phyloP scores from a whole-genome alignment of 2,797 vertebrate genomes.

The Cynopterus sphinx region DNA sequence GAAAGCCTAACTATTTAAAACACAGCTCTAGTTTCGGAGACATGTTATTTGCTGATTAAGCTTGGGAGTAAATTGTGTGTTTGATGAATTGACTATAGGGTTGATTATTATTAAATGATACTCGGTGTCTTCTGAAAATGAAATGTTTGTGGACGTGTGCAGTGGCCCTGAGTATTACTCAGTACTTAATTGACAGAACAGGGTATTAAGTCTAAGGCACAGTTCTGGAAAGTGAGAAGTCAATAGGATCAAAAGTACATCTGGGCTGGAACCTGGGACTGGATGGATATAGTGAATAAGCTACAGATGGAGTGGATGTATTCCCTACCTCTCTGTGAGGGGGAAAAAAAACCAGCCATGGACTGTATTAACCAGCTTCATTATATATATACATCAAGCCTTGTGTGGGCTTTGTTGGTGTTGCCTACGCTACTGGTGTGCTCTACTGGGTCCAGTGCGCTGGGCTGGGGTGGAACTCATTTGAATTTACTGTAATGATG shows the following conservation, averaged over 20 bases:
- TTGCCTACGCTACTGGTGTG: not conserved
- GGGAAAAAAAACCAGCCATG: not conserved
- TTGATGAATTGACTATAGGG: slow-evolving; percentile 27
- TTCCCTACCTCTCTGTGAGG: not conserved
- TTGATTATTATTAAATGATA: slow-evolving; percentile 50
- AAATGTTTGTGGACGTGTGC: not conserved
- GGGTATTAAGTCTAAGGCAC: not conserved
- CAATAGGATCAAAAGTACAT: not conserved
- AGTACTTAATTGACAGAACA: not conserved
- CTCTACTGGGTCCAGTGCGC: not conserved
- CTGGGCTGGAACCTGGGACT: not conserved
- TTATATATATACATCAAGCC: not conserved
- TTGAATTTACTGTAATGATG: not conserved
- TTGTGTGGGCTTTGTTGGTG: not conserved
- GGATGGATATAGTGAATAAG: not conserved
- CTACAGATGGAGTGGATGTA: not conserved
- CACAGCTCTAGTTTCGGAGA: slow-evolving; percentile 17
- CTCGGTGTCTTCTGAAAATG: slow-evolving; percentile 38
- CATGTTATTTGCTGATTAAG: slow-evolving; percentile 61
- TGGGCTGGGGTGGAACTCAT: not conserved
- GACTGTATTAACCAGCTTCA: not conserved
- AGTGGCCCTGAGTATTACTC: not conserved
- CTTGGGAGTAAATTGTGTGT: slow-evolving; percentile 40
- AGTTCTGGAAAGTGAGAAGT: not conserved
- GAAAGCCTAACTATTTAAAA: slow-evolving; percentile 40